Percentiles rank a stretch among this genome's conserved stretches.
These are phyloP conservation scores for Lacanobia oleracea DNA, from an alignment of 2,888 invertebrate species.

Conservation along the genomic window DNA sequence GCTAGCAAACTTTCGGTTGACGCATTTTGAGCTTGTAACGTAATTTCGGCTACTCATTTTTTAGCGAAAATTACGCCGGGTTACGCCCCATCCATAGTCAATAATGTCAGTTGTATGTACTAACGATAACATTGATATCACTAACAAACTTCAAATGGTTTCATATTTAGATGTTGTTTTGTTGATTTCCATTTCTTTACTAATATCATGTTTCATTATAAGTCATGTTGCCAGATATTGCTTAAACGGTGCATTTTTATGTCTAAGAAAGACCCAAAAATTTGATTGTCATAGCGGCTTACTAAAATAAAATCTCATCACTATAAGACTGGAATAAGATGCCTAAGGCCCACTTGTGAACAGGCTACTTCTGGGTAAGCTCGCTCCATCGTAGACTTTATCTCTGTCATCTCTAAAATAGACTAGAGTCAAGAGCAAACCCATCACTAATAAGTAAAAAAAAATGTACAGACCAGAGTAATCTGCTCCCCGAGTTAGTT, in stretches of 20 bases:
- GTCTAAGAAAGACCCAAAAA: too few species aligned
- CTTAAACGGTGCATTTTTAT: background rate
- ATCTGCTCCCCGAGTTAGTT: too few species aligned
- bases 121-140: constrained; percentile 33
- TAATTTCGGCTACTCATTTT: constrained; percentile 6
- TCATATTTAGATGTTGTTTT: constrained; percentile 37
- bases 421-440: too few species aligned
- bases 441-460: too few species aligned
- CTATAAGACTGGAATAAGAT: too few species aligned
- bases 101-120: constrained; percentile 22
- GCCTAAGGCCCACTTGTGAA: too few species aligned
- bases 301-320: too few species aligned
- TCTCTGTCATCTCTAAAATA: too few species aligned
- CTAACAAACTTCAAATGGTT: constrained; percentile 25
- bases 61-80: background rate
- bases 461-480: too few species aligned
- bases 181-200: constrained; percentile 50
- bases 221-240: constrained; percentile 54
- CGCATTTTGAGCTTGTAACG: background rate
- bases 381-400: too few species aligned
- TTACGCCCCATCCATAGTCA: constrained; percentile 3
- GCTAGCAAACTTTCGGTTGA: background rate
- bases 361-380: too few species aligned
- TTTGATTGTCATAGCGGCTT: too few species aligned
- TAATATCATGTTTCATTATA: constrained; percentile 59